Conservation (phyloP, 2,888 invertebrate genomes). For the Xylota sylvarum region DNA sequence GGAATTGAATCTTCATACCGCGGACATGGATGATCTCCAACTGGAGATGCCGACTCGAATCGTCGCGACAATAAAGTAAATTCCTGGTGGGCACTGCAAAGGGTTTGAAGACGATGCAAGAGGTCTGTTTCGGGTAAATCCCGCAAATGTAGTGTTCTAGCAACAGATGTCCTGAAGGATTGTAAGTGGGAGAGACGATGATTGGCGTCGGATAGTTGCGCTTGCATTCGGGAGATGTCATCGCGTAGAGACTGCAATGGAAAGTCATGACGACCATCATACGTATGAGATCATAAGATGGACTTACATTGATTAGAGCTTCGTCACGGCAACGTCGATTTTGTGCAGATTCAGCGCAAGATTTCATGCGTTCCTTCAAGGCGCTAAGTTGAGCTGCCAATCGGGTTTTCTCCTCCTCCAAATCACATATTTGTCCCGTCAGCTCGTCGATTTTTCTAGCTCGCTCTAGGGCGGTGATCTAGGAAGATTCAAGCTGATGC, state of each 20-base stretch:
- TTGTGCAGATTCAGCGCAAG: conserved; percentile 83
- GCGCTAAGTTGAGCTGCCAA: conserved; percentile 81
- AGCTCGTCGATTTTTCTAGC: conserved; percentile 94
- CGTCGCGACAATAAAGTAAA: conserved; percentile 93
- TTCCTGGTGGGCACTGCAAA: conserved; percentile 94
- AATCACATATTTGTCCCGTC: conserved; percentile 92
- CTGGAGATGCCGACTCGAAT: conserved; percentile 86
- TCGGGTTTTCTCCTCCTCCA: conserved; percentile 91
- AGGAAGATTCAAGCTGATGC: conserved; percentile 35
- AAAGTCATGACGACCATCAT: conserved; percentile 82
- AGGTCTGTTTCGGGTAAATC: conserved; percentile 91
- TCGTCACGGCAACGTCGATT: conserved; percentile 84
- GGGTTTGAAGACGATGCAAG: conserved; percentile 91
- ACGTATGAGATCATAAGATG: not conserved
- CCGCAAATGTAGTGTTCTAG: conserved; percentile 90
- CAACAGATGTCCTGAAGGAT: conserved; percentile 91
- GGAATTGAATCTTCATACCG: conserved; percentile 83
- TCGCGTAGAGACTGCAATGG: conserved; percentile 88
- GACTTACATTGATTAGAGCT: conserved; percentile 83
- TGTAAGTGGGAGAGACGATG: conserved; percentile 91
- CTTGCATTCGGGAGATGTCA: conserved; percentile 91
- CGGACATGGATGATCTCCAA: conserved; percentile 84
- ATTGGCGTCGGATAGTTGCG: conserved; percentile 90
- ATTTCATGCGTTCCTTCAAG: conserved; percentile 82
- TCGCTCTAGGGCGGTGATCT: conserved; percentile 93